phyloP scores from a whole-genome alignment of 2,797 vertebrate genomes.

The Cuniculus paca region DNA sequence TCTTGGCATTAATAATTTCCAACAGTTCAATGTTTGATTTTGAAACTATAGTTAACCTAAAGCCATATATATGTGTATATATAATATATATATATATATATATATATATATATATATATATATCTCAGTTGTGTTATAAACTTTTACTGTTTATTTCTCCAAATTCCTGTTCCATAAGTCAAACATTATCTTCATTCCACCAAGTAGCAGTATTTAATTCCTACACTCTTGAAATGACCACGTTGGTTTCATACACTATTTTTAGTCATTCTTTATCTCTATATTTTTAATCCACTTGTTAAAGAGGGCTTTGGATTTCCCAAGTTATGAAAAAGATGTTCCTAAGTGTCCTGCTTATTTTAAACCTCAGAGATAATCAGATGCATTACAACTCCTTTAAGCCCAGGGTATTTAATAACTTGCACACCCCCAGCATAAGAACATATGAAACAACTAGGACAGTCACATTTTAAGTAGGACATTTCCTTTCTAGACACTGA shows the following conservation, averaged over 20 bases:
- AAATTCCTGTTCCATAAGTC: background rate
- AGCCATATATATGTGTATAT: too few species aligned
- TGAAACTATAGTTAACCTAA: conserved; percentile 45
- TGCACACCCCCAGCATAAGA: conserved; percentile 20
- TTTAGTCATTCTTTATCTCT: conserved; percentile 62
- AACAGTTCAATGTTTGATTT: conserved; percentile 14
- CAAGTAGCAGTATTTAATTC: background rate
- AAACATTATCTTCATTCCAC: background rate
- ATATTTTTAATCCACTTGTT: conserved; percentile 60
- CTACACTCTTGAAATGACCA: background rate
- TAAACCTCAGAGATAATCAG: conserved; percentile 64
- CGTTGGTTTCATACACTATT: background rate
- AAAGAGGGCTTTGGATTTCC: conserved; percentile 21
- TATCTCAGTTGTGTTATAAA: background rate
- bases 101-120: too few species aligned
- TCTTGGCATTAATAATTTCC: conserved; percentile 11
- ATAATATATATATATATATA: too few species aligned
- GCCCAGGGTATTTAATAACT: conserved; percentile 69
- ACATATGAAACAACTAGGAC: conserved; percentile 62
- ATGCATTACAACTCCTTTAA: conserved; percentile 21
- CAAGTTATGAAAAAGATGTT: conserved; percentile 16
- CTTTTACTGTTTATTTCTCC: conserved; percentile 47
- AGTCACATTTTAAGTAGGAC: conserved; percentile 66
- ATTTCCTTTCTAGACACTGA: conserved; percentile 53
- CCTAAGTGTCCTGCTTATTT: conserved; percentile 49